These are phyloP conservation scores for Acanthaster planci DNA, from an alignment of 35 echinoderm and acorn worm genomes.

Conservation along the genomic window DNA sequence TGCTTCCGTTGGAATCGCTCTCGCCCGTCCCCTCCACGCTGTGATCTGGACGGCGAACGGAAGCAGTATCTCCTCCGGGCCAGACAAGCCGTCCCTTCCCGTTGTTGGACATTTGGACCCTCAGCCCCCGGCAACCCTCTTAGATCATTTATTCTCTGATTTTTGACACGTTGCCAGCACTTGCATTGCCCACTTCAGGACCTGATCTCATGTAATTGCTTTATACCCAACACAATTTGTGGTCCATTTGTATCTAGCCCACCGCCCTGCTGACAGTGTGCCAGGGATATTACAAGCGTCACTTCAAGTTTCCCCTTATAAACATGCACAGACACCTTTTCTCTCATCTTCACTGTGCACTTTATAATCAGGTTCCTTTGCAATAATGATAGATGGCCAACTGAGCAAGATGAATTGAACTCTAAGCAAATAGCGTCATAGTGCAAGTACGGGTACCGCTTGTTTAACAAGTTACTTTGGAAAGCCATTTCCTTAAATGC, in stretches of 20 bases:
- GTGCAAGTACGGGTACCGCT: no score
- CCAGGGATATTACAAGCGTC: no score
- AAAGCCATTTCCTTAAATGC: no score
- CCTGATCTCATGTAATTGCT: background rate
- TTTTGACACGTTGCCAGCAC: background rate
- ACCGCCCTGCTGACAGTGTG: background rate
- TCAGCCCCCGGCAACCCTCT: background rate
- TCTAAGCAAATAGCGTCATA: no score
- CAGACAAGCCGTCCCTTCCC: slow-evolving; percentile 13
- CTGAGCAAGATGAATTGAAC: no score
- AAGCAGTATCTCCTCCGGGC: background rate
- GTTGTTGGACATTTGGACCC: slow-evolving; percentile 29
- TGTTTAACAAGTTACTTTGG: no score
- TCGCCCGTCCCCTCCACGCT: background rate
- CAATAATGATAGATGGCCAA: no score
- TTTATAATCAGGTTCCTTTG: no score
- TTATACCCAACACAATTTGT: background rate
- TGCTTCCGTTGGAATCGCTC: background rate
- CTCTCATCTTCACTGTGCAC: no score
- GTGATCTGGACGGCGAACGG: background rate
- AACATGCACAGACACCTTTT: no score
- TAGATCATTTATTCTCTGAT: background rate
- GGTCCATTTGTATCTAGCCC: slow-evolving; percentile 7
- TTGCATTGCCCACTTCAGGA: background rate
- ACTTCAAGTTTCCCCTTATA: no score